A percentile compares a stretch with the other conserved stretches of the same genome.
Evolutionary conservation across 2,797 vertebrate species (phyloP).

Genomic region (Ptychobarbus kaznakovi): DNA sequence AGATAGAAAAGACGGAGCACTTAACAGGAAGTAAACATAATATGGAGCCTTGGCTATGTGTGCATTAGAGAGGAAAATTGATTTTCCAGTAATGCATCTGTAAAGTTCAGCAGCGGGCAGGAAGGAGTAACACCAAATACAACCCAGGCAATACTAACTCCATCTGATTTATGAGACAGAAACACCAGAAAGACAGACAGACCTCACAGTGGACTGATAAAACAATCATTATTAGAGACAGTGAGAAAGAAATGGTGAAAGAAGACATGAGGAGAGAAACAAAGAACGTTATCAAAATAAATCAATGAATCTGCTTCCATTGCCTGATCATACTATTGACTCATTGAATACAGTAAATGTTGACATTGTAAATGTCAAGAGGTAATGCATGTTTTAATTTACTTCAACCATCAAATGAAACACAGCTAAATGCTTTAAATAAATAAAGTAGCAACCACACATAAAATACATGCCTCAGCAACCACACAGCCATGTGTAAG

Average conservation of each 20-base stretch:
- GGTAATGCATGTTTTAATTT: neutral
- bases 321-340: neutral
- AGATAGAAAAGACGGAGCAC: slow-evolving; percentile 1
- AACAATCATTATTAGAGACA: neutral
- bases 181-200: slow-evolving; percentile 44
- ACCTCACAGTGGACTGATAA: slow-evolving; percentile 10
- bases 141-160: slow-evolving; percentile 59
- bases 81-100: slow-evolving; percentile 62
- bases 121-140: slow-evolving; percentile 66
- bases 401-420: neutral
- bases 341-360: neutral
- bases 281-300: neutral
- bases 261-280: too few relatives aligned
- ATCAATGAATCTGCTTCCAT: neutral
- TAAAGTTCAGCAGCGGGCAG: slow-evolving; percentile 13
- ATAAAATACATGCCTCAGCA: neutral
- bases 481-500: neutral
- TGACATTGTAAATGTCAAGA: neutral
- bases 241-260: neutral
- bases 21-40: slow-evolving; percentile 39
- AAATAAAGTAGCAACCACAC: too few relatives aligned
- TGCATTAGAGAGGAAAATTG: slow-evolving; percentile 69
- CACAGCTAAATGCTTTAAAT: too few relatives aligned
- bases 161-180: slow-evolving; percentile 67
- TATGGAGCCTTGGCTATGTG: slow-evolving; percentile 46